phyloP scores from a whole-genome alignment of 2,113 vertebrate species.

The Lepisosteus oculatus region DNA sequence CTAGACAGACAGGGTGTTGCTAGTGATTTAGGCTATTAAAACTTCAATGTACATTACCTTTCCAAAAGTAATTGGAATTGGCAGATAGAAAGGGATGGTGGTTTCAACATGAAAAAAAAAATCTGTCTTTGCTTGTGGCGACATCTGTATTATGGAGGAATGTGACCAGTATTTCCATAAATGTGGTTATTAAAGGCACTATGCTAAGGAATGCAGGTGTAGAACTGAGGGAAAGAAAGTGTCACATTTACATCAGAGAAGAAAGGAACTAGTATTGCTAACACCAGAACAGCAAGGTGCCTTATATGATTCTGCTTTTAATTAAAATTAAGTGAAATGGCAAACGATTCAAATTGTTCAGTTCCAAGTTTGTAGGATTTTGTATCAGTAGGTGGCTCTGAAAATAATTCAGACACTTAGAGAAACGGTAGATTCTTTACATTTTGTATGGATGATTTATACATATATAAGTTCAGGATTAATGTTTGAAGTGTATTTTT shows the following conservation, averaged over 20 bases:
- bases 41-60: constrained; percentile 10
- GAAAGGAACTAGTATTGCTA: background rate
- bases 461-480: too few species aligned
- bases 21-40: constrained; percentile 9
- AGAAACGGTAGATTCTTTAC: too few species aligned
- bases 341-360: too few species aligned
- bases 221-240: background rate
- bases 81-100: constrained; percentile 3
- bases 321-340: background rate
- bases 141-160: constrained; percentile 12
- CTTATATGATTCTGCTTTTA: background rate
- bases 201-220: constrained; percentile 11
- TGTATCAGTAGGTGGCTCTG: background rate
- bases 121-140: background rate
- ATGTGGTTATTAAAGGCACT: constrained; percentile 11
- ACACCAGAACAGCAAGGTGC: background rate
- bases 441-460: too few species aligned
- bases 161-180: background rate
- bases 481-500: too few species aligned
- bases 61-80: constrained; percentile 21
- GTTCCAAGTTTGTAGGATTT: background rate
- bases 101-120: background rate
- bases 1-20: background rate
- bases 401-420: too few species aligned
- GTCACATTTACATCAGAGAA: background rate